Base-by-base conservation (phyloP, 2,888 invertebrate species). In the Eumerus sabulonum region DNA sequence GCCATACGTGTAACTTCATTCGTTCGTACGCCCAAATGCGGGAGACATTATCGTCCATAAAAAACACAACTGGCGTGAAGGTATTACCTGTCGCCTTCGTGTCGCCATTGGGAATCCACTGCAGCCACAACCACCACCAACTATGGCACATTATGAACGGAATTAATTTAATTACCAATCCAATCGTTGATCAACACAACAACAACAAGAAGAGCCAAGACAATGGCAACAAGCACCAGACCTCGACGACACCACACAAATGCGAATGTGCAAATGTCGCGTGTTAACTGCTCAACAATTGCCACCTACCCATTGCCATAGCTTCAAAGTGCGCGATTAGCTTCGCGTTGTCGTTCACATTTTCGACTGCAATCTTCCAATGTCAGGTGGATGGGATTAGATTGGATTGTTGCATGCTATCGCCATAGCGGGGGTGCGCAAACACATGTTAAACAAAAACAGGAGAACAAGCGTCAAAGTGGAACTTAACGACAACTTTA, bases 111-210 rank as follows among this genome's bases (percentile, higher is more conserved):
- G 68, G 74, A 68, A 73, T 73, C 68, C 63, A 79, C 53, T 62
- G 47, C 53, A 50, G 57, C 77, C 77, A 79, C 40, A 40, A n/a
- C 40, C 2, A 27, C 27, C 3, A 9, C 40, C 40, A 40, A 68
- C 77, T 72, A 73, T 54, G 74, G 79, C 38, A 74, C 60, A 64
- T 74, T 79, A 79, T 74, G 68, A 73, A 54, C 45, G 63, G 79
- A 79, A 79, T 74, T 79, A 74, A 79, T 74, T 79, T 79, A 79
- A 79, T 79, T 79, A 79, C 79, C 79, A 74, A 76, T 76, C 76
- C 70, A 76, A 79, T 79, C 79, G 63, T 14, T 59, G 68, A 74
- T 79, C 74, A 54, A 7, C 27, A 27, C 27, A 27, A 27, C 27
- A 27, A 27, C 27, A 44, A 40, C 67, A n/a, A n/a, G n/a, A n/a